A percentile compares a stretch with the other conserved stretches of the same genome.
Evolutionary conservation across 1,140 invertebrate genomes (phyloP).

Genomic region (Andricus grossulariae): DNA sequence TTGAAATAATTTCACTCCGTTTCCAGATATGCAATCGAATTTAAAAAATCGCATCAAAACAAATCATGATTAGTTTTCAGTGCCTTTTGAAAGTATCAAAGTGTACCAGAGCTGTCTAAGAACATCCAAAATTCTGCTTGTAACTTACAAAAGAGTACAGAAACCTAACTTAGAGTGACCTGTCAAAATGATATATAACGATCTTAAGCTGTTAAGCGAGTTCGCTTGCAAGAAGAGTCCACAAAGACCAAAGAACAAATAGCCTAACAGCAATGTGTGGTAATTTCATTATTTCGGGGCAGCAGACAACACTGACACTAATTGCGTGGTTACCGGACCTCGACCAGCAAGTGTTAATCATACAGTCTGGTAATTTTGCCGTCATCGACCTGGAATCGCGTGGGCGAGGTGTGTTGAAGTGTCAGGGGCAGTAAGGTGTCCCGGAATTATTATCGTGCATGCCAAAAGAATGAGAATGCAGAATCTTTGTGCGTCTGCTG

Average conservation of each 20-base stretch:
- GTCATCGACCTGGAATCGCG: slow-evolving; percentile 4
- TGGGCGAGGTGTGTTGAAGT: background rate
- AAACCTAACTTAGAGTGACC: no score
- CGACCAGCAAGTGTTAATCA: slow-evolving; percentile 6
- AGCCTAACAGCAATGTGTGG: background rate
- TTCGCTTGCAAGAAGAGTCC: no score
- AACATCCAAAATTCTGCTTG: no score
- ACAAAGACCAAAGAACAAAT: background rate
- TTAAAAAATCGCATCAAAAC: no score
- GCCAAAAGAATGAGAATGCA: background rate
- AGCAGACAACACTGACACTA: slow-evolving; percentile 18
- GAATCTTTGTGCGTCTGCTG: slow-evolving; percentile 2
- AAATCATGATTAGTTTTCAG: no score
- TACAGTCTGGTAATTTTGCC: slow-evolving; percentile 27
- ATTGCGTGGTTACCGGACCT: slow-evolving; percentile 9
- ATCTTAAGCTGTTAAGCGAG: no score
- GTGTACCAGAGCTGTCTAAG: no score
- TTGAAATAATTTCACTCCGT: no score
- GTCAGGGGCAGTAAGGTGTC: background rate
- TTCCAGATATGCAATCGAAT: no score
- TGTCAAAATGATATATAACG: no score
- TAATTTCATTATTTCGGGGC: slow-evolving; percentile 19
- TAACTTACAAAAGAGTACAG: no score
- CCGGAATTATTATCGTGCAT: background rate
- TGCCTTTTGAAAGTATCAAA: no score